Conservation (phyloP, 2,797 vertebrate species). For the Cuniculus paca region DNA sequence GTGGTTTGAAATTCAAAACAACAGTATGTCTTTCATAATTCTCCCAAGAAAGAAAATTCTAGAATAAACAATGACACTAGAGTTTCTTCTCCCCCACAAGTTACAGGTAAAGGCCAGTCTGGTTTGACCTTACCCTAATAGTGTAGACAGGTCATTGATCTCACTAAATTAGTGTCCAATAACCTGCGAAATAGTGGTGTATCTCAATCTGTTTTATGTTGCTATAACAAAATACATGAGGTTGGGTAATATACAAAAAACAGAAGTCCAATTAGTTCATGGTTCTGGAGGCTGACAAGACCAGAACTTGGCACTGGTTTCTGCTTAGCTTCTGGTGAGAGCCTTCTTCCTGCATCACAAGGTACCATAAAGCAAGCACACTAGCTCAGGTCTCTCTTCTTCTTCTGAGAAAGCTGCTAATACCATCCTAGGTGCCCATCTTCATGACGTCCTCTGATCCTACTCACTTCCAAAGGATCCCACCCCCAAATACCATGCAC, state of each 20-base stretch:
- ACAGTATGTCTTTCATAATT: conserved; percentile 55
- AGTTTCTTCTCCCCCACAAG: neutral
- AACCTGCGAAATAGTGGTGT: neutral
- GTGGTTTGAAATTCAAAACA: conserved; percentile 68
- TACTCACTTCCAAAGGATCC: no score
- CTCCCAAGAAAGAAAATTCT: conserved; percentile 59
- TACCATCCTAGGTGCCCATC: neutral
- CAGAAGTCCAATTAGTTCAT: neutral
- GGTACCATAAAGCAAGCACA: neutral
- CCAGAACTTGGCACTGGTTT: no score
- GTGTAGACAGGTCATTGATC: neutral
- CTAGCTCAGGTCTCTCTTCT: neutral
- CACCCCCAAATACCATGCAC: neutral
- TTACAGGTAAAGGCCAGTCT: neutral
- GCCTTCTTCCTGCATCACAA: neutral
- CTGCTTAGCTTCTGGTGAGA: neutral
- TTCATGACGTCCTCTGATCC: neutral
- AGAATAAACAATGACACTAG: neutral
- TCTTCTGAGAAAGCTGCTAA: neutral
- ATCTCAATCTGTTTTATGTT: neutral
- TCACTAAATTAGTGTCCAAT: neutral
- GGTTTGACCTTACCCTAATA: neutral
- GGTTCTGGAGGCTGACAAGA: neutral
- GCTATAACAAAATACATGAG: neutral
- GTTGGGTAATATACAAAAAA: neutral